A percentile compares a stretch with the other conserved stretches of the same genome.
phyloP scores from a whole-genome alignment of 2,888 invertebrate species.

The Tineola bisselliella region DNA sequence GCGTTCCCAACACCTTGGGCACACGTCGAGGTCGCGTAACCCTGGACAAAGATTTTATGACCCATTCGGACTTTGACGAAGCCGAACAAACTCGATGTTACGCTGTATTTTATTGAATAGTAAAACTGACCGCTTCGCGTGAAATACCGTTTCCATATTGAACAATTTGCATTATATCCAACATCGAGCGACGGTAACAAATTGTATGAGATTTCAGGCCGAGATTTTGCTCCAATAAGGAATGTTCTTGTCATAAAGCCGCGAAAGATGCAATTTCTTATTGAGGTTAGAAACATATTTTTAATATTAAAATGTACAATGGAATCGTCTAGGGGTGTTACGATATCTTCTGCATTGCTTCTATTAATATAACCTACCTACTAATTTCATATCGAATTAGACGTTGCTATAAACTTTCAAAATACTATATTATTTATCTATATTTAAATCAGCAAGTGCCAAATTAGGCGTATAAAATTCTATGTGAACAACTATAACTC shows the following conservation, averaged over 20 bases:
- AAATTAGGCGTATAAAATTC: too few relatives aligned
- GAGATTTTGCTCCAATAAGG: neutral
- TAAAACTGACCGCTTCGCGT: conserved; percentile 17
- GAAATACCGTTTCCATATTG: neutral
- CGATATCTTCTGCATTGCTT: too few relatives aligned
- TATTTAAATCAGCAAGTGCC: too few relatives aligned
- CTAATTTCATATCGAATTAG: too few relatives aligned
- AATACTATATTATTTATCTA: too few relatives aligned
- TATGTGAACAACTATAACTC: too few relatives aligned
- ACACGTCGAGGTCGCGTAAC: conserved; percentile 19
- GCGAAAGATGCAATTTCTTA: conserved; percentile 8
- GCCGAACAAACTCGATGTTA: conserved; percentile 5
- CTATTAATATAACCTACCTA: too few relatives aligned
- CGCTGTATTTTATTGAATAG: conserved; percentile 18
- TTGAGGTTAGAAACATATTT: neutral
- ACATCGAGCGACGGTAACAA: conserved; percentile 1
- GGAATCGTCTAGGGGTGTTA: too few relatives aligned
- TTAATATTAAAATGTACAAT: too few relatives aligned
- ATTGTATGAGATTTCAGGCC: neutral
- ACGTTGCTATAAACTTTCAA: too few relatives aligned
- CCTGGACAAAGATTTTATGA: conserved; percentile 32
- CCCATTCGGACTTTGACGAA: conserved; percentile 19
- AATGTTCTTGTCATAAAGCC: conserved; percentile 1
- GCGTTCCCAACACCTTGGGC: conserved; percentile 23
- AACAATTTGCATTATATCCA: conserved; percentile 3